Conservation (phyloP, 35 echinoderm and acorn worm genomes). For the Apostichopus californicus region DNA sequence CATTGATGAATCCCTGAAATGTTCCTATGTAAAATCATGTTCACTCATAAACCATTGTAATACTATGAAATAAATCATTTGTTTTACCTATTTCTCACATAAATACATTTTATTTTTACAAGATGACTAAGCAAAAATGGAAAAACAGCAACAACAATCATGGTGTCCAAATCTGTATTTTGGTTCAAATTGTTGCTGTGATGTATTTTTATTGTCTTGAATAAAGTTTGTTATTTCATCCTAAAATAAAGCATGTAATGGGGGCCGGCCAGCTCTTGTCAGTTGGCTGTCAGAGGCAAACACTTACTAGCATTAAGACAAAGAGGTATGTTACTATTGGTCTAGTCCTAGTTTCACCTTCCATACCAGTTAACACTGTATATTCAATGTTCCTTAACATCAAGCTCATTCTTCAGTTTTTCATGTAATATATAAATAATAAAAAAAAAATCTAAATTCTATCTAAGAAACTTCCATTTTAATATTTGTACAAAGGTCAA, state of each 20-base stretch:
- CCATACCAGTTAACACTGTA: constrained; percentile 7
- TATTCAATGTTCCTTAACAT: constrained; percentile 31
- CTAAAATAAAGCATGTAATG: background rate
- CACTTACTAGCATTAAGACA: background rate
- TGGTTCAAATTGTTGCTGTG: background rate
- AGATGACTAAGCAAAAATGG: background rate
- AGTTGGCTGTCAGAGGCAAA: background rate
- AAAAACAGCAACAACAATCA: background rate
- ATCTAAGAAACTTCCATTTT: constrained; percentile 50
- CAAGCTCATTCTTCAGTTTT: constrained; percentile 33
- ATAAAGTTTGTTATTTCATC: background rate
- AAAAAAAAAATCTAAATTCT: constrained; percentile 19
- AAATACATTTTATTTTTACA: background rate
- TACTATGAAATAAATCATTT: no score
- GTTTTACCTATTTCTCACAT: no score
- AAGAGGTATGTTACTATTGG: background rate
- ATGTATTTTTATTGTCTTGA: background rate
- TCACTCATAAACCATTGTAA: no score
- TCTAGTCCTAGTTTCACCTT: background rate
- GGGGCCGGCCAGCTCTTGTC: background rate
- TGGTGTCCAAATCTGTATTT: background rate
- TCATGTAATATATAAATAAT: constrained; percentile 31
- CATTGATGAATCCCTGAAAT: no score
- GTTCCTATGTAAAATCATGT: no score
- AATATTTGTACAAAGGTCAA: constrained; percentile 45